Base-by-base conservation (phyloP, 2,888 invertebrate genomes). In the Merodon equestris region DNA sequence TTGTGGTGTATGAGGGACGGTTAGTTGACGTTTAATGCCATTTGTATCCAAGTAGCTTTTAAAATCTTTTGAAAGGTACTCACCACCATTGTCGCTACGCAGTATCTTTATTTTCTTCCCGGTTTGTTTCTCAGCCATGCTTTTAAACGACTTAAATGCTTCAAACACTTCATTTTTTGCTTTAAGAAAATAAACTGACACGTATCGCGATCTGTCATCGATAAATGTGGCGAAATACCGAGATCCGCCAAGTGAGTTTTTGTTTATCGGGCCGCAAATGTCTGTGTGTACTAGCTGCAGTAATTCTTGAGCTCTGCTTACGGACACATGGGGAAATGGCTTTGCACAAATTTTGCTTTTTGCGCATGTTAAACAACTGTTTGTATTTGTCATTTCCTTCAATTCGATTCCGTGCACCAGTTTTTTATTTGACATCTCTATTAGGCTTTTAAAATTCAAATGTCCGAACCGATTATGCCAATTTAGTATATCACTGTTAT, bases 221-320 rank as follows among this genome's bases (percentile, higher is more conserved):
- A 82, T 81, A 56, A 82, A 79, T 4, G 74, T 77, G 0, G 66
- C 56, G 17, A 82, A 82, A 68, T 81, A 83, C 10, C 53, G 27
- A 5, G 81, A 42, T 4, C 79, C 77, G 48, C 81, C 82, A n/a
- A 47, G 40, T 2, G 81, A 83, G 13, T 1, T 42, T 14, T 45
- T 63, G 4, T 53, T 54, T 10, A 82, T 77, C 1, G 81, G 82
- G 9, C 81, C 81, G 34, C 74, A 82, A 10, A 82, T 57, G 47
- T 82, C 76, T 1, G 73, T 75, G 42, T 83, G 81, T 40, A 40
- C 17, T 17, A 14, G 79, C 42, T 64, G 13, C 74, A 40, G 40
- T 2, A 15, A 60, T n/a, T 18, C 45, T 45, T 17, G 53, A 14
- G 9, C 57, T 58, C 13, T 40, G n/a, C 40, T 40, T 10, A 3